These are phyloP conservation scores for Lutraria rhynchaena DNA, from an alignment of 1,140 invertebrate species.

Conservation along the genomic window DNA sequence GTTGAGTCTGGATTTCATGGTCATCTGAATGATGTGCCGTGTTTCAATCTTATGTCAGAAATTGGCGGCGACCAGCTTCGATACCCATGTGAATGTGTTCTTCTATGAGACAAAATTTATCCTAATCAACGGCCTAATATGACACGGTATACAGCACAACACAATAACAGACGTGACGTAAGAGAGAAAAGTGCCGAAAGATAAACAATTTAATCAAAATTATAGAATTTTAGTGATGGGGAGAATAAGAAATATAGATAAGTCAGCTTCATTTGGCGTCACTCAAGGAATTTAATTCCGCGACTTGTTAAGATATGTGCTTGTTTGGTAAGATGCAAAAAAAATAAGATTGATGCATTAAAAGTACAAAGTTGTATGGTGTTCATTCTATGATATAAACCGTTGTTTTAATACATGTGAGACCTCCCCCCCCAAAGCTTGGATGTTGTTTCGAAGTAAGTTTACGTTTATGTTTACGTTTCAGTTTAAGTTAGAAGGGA, in stretches of 20 bases:
- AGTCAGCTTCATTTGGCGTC: neutral
- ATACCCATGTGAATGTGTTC: too few relatives aligned
- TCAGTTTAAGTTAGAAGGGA: too few relatives aligned
- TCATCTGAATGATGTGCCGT: neutral
- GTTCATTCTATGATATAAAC: too few relatives aligned
- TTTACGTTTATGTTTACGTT: conserved; percentile 5
- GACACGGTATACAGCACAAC: neutral
- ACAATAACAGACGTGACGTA: neutral
- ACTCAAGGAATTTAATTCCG: neutral
- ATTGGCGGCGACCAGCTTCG: too few relatives aligned
- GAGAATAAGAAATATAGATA: neutral
- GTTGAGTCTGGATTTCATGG: too few relatives aligned
- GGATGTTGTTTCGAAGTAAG: neutral
- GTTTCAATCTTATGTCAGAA: neutral
- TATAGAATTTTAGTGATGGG: too few relatives aligned
- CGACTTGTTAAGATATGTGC: conserved; percentile 1
- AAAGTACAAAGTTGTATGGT: neutral
- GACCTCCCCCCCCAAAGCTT: too few relatives aligned
- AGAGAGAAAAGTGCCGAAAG: neutral
- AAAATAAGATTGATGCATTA: neutral
- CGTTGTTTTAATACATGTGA: too few relatives aligned
- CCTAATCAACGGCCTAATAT: too few relatives aligned
- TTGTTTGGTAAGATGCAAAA: neutral
- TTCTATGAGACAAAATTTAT: too few relatives aligned
- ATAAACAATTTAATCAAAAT: neutral